Base-by-base conservation (phyloP, 2,888 invertebrate species). In the Plebejus anna region DNA sequence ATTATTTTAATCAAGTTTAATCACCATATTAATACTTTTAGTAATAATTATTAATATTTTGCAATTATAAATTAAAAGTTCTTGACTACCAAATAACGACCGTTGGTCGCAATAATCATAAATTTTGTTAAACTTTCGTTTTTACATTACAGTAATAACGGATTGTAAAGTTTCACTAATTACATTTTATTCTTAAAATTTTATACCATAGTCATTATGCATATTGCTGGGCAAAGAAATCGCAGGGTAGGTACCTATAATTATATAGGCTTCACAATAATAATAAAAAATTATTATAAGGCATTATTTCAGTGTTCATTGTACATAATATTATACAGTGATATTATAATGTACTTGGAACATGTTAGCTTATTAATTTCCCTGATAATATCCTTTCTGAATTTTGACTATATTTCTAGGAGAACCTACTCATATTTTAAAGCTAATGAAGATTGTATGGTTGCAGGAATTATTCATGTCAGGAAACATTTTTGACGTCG, bases 81-180 rank as follows among this genome's bases (percentile, higher is more conserved):
- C 22, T 66, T 66, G 66, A 36, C 66, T 66, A 66, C 66, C 66
- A 66, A 66, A 66, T 66, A 32, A 16, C 66, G 32, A 66, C 32
- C 66, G 66, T 36, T 66, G 66, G 66, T 36, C 36, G 66, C 32
- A 66, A 66, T 66, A 66, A 66, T 66, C 66, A 66, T 66, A 66
- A 66, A 66, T 66, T 66, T 66, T 32, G 32, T 32, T 32, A 32
- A 66, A 66, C 66, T 66, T 66, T 66, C 66, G 32, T 66, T 66
- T 66, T 66, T 16, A 66, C 66, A 32, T 66, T 66, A 66, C 66
- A 66, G 32, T 32, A 66, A 66, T 66, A 66, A 66, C 66, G 66
- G 66, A 32, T 32, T 66, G 22, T 66, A 66, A 66, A 66, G 66
- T 66, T 66, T 66, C 66, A 66, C 66, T 66, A 66, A 66, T 66